Conservation (phyloP, 2,888 invertebrate genomes). For the Theodoxus fluviatilis region DNA sequence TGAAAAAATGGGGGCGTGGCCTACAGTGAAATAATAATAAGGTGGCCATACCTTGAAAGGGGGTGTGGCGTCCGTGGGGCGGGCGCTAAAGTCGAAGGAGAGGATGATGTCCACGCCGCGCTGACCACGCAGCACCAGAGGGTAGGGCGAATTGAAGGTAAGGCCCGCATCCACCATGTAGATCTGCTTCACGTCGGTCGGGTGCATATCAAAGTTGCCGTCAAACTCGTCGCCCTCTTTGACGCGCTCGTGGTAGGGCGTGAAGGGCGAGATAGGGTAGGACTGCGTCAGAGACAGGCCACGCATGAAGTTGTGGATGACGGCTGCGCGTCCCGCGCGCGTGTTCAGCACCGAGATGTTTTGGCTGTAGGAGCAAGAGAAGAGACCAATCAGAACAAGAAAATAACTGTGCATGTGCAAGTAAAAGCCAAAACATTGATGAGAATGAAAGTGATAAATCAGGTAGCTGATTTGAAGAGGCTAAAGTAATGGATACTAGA, state of each 20-base stretch:
- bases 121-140: constrained; percentile 66
- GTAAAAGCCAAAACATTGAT: no score
- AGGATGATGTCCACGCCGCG: constrained; percentile 66
- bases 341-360: constrained; percentile 61
- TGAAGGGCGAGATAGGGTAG: constrained; percentile 66
- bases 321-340: constrained; percentile 66
- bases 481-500: no score
- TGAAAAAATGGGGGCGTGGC: no score
- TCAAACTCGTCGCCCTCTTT: constrained; percentile 59
- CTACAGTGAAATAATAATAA: background rate
- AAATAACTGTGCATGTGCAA: no score
- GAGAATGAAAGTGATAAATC: no score
- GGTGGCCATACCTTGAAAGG: constrained; percentile 66
- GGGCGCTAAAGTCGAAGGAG: constrained; percentile 67
- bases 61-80: constrained; percentile 61
- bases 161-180: constrained; percentile 68
- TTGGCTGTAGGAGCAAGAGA: constrained; percentile 38
- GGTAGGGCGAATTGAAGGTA: constrained; percentile 68
- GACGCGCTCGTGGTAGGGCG: constrained; percentile 37
- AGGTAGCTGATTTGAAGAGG: no score
- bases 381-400: background rate
- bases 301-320: constrained; percentile 67
- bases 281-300: constrained; percentile 64
- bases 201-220: constrained; percentile 65
- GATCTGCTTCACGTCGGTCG: constrained; percentile 64